A percentile compares a stretch with the other conserved stretches of the same genome.
These are phyloP conservation scores for Drosophila biarmipes DNA, from an alignment of 1,140 invertebrate species.

Conservation along the genomic window DNA sequence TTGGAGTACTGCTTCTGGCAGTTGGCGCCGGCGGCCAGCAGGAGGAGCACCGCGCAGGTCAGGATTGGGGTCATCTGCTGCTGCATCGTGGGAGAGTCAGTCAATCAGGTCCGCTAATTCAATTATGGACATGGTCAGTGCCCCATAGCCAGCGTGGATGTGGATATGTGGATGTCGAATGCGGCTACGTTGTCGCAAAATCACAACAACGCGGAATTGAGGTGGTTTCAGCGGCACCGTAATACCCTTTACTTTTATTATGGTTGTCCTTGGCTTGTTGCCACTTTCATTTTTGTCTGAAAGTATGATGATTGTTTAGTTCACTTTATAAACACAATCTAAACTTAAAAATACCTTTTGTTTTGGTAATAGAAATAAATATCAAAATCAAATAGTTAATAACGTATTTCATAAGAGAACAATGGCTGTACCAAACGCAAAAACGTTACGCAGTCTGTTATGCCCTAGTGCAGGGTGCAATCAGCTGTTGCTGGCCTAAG, in stretches of 20 bases:
- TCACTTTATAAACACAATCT: too few species aligned
- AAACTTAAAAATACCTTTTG: not conserved
- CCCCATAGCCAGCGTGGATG: slow-evolving; percentile 37
- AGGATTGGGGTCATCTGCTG: slow-evolving; percentile 10
- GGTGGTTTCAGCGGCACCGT: too few species aligned
- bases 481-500: slow-evolving; percentile 17
- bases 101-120: slow-evolving; percentile 57
- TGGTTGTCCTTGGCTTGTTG: too few species aligned
- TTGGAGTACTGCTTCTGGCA: slow-evolving; percentile 61
- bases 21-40: slow-evolving; percentile 18
- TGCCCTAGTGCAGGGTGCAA: slow-evolving; percentile 1
- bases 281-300: not conserved
- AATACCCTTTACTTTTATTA: slow-evolving; percentile 5
- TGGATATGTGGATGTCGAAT: slow-evolving; percentile 23
- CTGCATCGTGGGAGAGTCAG: slow-evolving; percentile 30
- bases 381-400: too few species aligned
- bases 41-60: slow-evolving; percentile 33
- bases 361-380: not conserved
- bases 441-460: not conserved
- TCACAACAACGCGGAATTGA: slow-evolving; percentile 31
- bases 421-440: not conserved
- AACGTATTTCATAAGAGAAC: too few species aligned
- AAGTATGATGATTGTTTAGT: too few species aligned
- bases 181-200: slow-evolving; percentile 46
- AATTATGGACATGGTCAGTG: slow-evolving; percentile 67